Evolutionary conservation across 2,113 vertebrate species (phyloP).

Genomic region (Tympanuchus pallidicinctus): DNA sequence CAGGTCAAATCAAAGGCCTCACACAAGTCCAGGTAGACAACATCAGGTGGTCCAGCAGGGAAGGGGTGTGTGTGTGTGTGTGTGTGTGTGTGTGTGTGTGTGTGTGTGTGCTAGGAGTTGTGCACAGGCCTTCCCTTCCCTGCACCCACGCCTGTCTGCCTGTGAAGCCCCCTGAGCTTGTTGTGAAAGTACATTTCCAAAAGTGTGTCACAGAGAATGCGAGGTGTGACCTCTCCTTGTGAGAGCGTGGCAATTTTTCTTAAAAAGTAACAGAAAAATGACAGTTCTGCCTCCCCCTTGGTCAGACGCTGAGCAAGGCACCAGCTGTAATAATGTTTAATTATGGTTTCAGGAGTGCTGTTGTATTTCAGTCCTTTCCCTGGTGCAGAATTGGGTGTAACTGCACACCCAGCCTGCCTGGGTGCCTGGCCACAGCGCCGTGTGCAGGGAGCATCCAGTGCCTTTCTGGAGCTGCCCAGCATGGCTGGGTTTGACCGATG

Average conservation of each 20-base stretch:
- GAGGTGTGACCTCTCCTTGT: not conserved
- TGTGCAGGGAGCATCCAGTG: too few species aligned
- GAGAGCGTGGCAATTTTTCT: not conserved
- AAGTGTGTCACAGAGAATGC: not conserved
- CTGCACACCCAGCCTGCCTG: too few species aligned
- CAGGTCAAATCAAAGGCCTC: too few species aligned
- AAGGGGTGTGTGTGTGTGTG: too few species aligned
- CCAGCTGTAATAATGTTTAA: not conserved
- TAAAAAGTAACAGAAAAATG: not conserved
- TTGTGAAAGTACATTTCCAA: not conserved
- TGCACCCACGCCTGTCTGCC: not conserved
- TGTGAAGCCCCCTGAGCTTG: not conserved
- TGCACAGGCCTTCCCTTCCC: not conserved
- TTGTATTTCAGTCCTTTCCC: not conserved
- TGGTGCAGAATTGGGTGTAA: not conserved
- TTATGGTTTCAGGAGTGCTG: not conserved
- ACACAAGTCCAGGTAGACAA: too few species aligned
- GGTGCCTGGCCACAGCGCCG: not conserved
- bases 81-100: not conserved
- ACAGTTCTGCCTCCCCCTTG: not conserved
- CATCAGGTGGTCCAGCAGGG: not conserved
- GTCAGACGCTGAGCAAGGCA: not conserved
- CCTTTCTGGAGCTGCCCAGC: not conserved
- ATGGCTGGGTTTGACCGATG: not conserved
- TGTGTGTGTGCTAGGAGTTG: not conserved